phyloP scores from a whole-genome alignment of 2,797 vertebrate species.

The Pangasius sanitwongsei region DNA sequence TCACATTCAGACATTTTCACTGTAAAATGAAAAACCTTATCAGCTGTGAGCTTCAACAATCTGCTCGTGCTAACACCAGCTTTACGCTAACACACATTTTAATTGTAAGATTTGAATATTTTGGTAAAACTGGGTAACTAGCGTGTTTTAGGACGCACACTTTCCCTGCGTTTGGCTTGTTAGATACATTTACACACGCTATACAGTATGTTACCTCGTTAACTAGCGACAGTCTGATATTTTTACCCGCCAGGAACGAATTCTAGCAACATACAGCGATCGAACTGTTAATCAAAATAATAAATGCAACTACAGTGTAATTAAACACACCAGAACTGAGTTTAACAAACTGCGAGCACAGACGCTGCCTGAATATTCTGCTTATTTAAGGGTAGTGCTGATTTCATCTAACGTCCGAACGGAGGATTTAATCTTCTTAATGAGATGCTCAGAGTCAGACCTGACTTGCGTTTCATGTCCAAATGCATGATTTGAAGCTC shows the following conservation, averaged over 20 bases:
- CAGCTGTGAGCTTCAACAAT: background rate
- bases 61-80: too few species aligned
- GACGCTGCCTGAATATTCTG: background rate
- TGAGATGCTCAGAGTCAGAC: background rate
- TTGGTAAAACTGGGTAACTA: background rate
- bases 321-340: background rate
- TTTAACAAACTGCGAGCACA: background rate
- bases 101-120: background rate
- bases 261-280: background rate
- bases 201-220: background rate
- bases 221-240: background rate
- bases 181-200: background rate
- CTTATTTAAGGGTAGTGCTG: too few species aligned
- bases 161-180: too few species aligned
- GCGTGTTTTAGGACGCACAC: background rate
- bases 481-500: conserved; percentile 6
- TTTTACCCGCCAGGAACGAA: background rate
- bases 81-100: background rate
- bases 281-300: background rate
- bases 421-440: background rate
- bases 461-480: background rate
- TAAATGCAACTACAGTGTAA: background rate
- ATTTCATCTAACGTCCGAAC: too few species aligned
- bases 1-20: background rate
- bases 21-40: background rate